Evolutionary conservation across 2,888 invertebrate species (phyloP), one percentile per base, ranked within the genome.

Genomic region (Cryptocephalus primarius): DNA sequence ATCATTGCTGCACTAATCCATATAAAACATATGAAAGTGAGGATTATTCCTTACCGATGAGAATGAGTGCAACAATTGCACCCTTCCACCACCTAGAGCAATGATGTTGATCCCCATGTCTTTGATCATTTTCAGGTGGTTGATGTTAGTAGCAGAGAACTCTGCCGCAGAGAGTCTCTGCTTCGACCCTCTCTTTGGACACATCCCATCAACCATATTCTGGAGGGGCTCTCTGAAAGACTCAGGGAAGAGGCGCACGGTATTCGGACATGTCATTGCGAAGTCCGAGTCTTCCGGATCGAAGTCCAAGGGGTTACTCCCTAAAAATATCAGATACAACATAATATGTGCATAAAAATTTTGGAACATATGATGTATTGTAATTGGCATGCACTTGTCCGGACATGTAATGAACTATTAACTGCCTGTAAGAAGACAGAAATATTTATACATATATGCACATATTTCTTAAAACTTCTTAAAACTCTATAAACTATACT

Each of bases 21-120:
- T 22, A 22, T 22, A 22, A 22, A 22, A 2, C 22, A 22, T 22
- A n/a, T n/a, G n/a, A n/a, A n/a, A 22, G 22, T 22, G 22, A 8
- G 34, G 8, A 33, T 43, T 9, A 12, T 11, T 45, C 73, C 77
- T 77, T 75, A 93, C 94, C 72, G 88, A 82, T 55, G 86, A 80
- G 61, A 85, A 87, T 41, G 88, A 85, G 68, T 97, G 96, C 44
- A 93, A 78, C 47, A 97, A 77, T 68, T 96, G 94, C 50, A 97
- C 85, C 52, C 91, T 75, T 42, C 96, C 96, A 67, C 96, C 94
- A 11, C 83, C 79, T 65, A 92, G 75, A 0, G 88, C 88, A 51
- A 91, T 77, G 59, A 96, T 85, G 47, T 88, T 85, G 62, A 99
- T 95, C 51, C 97, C 97, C 94, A 97, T 95, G 65, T 90, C 85